Base-by-base conservation (phyloP, 2,113 vertebrate genomes). In the Herpailurus yagouaroundi region DNA sequence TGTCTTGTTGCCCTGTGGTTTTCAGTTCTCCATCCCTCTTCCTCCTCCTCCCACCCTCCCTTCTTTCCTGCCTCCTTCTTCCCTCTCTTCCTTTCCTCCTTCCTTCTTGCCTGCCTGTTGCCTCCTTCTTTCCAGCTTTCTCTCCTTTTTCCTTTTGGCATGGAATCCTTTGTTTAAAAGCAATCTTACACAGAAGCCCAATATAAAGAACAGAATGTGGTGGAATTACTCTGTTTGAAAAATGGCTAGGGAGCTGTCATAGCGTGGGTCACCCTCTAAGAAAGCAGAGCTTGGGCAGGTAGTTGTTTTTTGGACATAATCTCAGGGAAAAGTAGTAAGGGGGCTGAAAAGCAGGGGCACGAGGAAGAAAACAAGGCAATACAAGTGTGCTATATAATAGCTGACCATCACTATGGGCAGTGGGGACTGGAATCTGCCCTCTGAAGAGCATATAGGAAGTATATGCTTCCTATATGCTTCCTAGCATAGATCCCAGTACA, bases 371-470 rank as follows among this genome's bases (percentile, higher is more conserved):
- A 52, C 36, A 52, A 60, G 15, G 50, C 23, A 23, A 0, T 14
- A 18, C 7, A 5, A 31, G 33, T 14, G 19, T n/a, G n/a, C 15
- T 5, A 2, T 14, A 23, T 1, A 2, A 2, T 16, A 41, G 36
- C 38, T 25, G 13, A 4, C 19, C 36, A 74, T 64, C 19, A 33
- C 38, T 68, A 7, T 52, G 38, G 15, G 25, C 33, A 11, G 4
- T 9, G 36, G 27, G 41, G 33, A 29, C 10, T 55, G 19, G 9
- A n/a, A 84, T 91, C n/a, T 68, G 7, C 29, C 27, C 87, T 94
- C 33, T 81, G 66, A 92, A 66, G 4, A 83, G 23, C 31, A 18
- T 23, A 12, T 0, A 38, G 18, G 87, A 85, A 89, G n/a, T n/a
- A 41, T 41, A 41, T 41, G 41, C 41, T 6, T 41, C 41, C 41